Conservation (phyloP, 1,140 invertebrate species). For the Drosophila virilis region DNA sequence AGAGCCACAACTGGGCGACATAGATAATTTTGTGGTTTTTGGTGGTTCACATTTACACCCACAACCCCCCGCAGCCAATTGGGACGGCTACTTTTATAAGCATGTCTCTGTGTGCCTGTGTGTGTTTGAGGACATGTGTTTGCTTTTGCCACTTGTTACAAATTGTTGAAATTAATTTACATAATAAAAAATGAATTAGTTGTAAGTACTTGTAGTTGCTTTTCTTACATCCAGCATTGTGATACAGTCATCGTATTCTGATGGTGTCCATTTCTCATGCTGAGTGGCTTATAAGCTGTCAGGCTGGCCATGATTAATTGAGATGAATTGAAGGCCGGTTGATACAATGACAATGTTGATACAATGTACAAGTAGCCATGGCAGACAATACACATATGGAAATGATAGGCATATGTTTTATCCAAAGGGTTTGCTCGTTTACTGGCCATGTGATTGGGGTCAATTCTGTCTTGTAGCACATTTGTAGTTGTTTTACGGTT, state of each 20-base stretch:
- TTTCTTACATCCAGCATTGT: constrained; percentile 1
- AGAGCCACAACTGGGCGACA: constrained; percentile 55
- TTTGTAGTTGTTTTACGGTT: too few relatives aligned
- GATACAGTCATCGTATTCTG: constrained; percentile 29
- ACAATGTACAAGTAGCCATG: neutral
- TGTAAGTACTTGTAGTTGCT: constrained; percentile 27
- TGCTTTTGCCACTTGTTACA: constrained; percentile 61
- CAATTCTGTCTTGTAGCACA: too few relatives aligned
- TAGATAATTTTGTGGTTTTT: constrained; percentile 66
- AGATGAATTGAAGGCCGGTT: constrained; percentile 63
- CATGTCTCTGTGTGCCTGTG: neutral
- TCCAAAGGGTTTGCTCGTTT: too few relatives aligned
- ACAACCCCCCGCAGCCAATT: constrained; percentile 30
- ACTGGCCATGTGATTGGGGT: too few relatives aligned
- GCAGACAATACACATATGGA: neutral
- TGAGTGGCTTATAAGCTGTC: constrained; percentile 25
- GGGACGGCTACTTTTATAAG: constrained; percentile 5
- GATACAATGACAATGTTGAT: constrained; percentile 35
- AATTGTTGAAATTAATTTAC: constrained; percentile 76
- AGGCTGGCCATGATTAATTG: constrained; percentile 59
- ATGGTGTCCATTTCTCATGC: constrained; percentile 32
- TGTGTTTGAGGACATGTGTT: constrained; percentile 3
- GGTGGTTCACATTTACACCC: constrained; percentile 1
- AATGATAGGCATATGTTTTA: neutral
- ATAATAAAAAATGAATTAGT: constrained; percentile 77